phyloP scores from a whole-genome alignment of 2,113 vertebrate species.

The Indicator maculatus region DNA sequence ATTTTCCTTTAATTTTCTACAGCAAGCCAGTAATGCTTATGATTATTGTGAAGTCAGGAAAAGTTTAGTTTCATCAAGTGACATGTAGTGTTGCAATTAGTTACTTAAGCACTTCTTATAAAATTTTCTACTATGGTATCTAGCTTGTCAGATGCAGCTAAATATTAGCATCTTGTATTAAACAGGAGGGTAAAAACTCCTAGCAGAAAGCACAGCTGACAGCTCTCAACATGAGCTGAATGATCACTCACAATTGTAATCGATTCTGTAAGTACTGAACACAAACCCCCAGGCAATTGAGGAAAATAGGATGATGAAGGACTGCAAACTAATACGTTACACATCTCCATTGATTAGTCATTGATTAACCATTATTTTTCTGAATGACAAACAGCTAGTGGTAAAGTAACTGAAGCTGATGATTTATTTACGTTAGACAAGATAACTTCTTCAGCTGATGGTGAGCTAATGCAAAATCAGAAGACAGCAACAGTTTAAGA shows the following conservation, averaged over 20 bases:
- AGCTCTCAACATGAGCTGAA: constrained; percentile 85
- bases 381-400: constrained; percentile 86
- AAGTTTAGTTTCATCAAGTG: constrained; percentile 82
- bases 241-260: constrained; percentile 88
- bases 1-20: constrained; percentile 83
- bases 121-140: constrained; percentile 62
- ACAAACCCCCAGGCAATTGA: constrained; percentile 84
- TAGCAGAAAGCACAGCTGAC: constrained; percentile 79
- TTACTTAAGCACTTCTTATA: constrained; percentile 76
- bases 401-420: constrained; percentile 85
- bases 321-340: constrained; percentile 86
- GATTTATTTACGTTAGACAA: constrained; percentile 87
- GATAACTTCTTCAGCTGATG: constrained; percentile 79
- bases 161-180: constrained; percentile 77
- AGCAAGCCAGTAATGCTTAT: constrained; percentile 81
- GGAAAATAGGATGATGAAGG: constrained; percentile 87
- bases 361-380: constrained; percentile 89
- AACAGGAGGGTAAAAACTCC: constrained; percentile 71
- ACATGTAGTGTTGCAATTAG: constrained; percentile 81
- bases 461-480: constrained; percentile 70
- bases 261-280: constrained; percentile 86
- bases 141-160: constrained; percentile 76
- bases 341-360: constrained; percentile 88
- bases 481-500: constrained; percentile 51
- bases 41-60: constrained; percentile 83